phyloP scores from a whole-genome alignment of 53 echinoderm and acorn worm species.

The Zoroaster sp. region DNA sequence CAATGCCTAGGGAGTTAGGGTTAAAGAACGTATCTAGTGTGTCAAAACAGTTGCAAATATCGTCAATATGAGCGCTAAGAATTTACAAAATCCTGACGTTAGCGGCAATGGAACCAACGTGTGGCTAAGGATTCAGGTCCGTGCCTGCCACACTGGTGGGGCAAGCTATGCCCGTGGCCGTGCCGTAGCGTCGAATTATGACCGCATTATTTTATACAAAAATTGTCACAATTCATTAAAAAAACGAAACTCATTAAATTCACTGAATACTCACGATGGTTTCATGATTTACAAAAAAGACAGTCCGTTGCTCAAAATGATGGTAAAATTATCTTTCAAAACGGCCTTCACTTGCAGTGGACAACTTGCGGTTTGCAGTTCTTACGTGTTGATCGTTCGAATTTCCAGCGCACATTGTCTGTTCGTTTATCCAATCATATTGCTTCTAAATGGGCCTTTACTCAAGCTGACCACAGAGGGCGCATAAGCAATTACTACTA shows the following conservation, averaged over 20 bases:
- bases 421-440: conserved; percentile 24
- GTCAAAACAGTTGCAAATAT: no score
- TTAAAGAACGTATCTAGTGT: no score
- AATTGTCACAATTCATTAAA: background rate
- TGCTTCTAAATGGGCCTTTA: background rate
- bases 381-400: conserved; percentile 26
- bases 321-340: background rate
- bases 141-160: no score
- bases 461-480: background rate
- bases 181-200: background rate
- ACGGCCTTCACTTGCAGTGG: background rate
- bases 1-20: no score
- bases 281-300: conserved; percentile 12
- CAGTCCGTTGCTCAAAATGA: background rate
- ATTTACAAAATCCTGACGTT: no score
- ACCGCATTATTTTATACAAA: background rate
- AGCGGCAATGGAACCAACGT: no score
- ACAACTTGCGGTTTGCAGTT: background rate
- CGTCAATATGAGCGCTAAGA: no score
- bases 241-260: background rate
- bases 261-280: conserved; percentile 48
- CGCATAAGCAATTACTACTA: no score
- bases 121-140: no score
- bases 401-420: conserved; percentile 42
- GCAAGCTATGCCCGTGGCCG: background rate